A percentile compares a stretch with the other conserved stretches of the same genome.
phyloP scores from a whole-genome alignment of 2,113 vertebrate species.

The Alexandromys fortis region DNA sequence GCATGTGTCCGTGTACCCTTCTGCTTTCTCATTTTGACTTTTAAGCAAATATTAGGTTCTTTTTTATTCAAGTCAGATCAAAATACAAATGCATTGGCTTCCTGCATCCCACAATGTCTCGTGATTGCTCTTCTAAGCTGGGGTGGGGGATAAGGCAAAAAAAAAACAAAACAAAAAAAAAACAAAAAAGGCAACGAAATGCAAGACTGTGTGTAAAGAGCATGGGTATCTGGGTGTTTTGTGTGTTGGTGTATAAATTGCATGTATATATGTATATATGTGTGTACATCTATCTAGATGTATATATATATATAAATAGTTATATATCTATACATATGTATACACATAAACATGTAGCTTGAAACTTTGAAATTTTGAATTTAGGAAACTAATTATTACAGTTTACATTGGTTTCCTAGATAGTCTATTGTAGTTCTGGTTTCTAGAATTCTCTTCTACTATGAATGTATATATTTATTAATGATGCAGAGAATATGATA shows the following conservation, averaged over 20 bases:
- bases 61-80: conserved; percentile 24
- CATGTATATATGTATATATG: conserved; percentile 70
- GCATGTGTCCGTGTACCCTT: neutral
- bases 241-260: neutral
- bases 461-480: conserved; percentile 60
- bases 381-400: conserved; percentile 24
- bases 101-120: neutral
- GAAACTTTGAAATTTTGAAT: conserved; percentile 62
- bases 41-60: neutral
- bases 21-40: neutral
- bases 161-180: neutral
- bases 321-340: conserved; percentile 70
- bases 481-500: conserved; percentile 42
- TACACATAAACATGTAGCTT: conserved; percentile 65
- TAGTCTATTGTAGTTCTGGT: conserved; percentile 46
- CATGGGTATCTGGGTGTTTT: neutral
- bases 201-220: neutral
- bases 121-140: neutral
- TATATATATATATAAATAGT: conserved; percentile 47
- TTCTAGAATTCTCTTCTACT: conserved; percentile 53
- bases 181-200: conserved; percentile 37
- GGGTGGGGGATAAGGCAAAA: neutral
- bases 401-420: conserved; percentile 60
- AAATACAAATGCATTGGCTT: neutral
- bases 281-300: conserved; percentile 66